Base-by-base conservation (phyloP, 1,140 invertebrate species). In the Thaumatotibia leucotreta region DNA sequence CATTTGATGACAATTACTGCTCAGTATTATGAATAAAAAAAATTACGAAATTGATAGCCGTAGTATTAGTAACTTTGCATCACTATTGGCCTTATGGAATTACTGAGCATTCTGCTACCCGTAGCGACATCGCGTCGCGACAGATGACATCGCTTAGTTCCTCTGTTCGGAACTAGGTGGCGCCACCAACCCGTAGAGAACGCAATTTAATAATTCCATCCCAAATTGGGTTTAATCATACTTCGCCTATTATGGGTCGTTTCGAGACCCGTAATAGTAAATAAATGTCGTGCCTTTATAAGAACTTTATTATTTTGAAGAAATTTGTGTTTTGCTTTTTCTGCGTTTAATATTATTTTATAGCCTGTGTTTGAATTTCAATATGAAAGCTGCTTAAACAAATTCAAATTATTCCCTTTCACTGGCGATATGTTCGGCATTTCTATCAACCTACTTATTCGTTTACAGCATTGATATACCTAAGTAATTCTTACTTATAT, bases 41-140 rank as follows among this genome's bases (percentile, higher is more conserved):
- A n/a, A n/a, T n/a, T n/a, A n/a, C n/a, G n/a, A n/a, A n/a, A n/a
- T n/a, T n/a, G n/a, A n/a, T n/a, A n/a, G n/a, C n/a, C 39, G 20
- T 14, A 20, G 5, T 17, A 39, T 14, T 11, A 3, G 11, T 17
- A 35, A 14, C 35, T n/a, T 39, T 11, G 2, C 8, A 39, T 4
- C 3, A 39, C 14, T 17, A 33, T 33, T 39, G 11, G 5, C 39
- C 39, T 4, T 9, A 45, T 45, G 17, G 14, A 20, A n/a, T 6
- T 45, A 20, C 39, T 20, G 39, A 45, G 20, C 9, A 45, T 45
- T 45, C 14, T 54, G 65, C 22, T 32, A 83, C 84, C 64, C 62
- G 77, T 84, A 83, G 87, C 87, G 87, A 87, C 87, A 87, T 88
- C 87, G 70, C 66, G 76, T 81, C 82, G 83, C 71, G 73, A 82